A percentile compares a stretch with the other conserved stretches of the same genome.
phyloP scores from a whole-genome alignment of 2,797 vertebrate genomes.

The Florisuga fusca region DNA sequence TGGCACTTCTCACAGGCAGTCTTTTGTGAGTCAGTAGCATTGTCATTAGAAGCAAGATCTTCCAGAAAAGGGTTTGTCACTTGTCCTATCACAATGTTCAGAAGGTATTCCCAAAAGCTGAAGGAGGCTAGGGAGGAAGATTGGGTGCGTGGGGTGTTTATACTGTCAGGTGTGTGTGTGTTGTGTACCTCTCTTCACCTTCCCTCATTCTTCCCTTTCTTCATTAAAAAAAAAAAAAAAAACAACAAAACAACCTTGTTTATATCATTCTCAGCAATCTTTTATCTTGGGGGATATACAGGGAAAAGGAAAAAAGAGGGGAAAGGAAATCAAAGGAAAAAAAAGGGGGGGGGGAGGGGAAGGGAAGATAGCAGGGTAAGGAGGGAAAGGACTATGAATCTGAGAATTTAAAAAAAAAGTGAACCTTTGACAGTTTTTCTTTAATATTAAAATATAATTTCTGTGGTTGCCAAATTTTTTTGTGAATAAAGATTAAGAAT shows the following conservation, averaged over 20 bases:
- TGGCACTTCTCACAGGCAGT: neutral
- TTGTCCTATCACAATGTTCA: neutral
- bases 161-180: neutral
- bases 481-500: neutral
- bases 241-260: neutral
- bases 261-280: neutral
- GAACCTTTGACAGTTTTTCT: neutral
- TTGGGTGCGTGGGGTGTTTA: accelerated
- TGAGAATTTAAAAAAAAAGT: neutral
- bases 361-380: accelerated
- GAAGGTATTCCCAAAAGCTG: neutral
- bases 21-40: neutral
- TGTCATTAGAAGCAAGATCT: neutral
- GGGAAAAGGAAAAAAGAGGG: no score
- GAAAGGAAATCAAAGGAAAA: no score
- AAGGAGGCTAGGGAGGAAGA: neutral
- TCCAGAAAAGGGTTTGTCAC: neutral
- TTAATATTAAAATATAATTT: neutral
- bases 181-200: neutral
- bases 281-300: neutral
- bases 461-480: neutral
- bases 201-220: neutral
- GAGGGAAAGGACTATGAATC: neutral
- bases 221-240: neutral
- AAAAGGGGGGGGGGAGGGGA: no score